A percentile compares a stretch with the other conserved stretches of the same genome.
Evolutionary conservation across 2,113 vertebrate species (phyloP).

Genomic region (Rhipidura dahli): DNA sequence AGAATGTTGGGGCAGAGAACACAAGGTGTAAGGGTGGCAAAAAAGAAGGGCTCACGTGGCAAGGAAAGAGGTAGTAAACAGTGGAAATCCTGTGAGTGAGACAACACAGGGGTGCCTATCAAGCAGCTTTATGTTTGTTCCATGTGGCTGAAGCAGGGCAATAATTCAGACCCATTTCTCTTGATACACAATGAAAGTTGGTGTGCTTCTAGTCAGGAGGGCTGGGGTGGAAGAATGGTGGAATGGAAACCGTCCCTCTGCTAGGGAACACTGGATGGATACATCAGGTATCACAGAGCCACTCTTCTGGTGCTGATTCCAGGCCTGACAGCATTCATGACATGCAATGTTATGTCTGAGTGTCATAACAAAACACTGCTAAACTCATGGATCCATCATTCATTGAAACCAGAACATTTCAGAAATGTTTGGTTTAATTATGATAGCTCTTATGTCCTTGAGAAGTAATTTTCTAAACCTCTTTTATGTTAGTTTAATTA

Average conservation of each 20-base stretch:
- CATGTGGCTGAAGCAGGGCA: neutral
- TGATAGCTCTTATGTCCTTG: neutral
- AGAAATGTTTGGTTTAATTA: neutral
- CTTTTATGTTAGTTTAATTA: neutral
- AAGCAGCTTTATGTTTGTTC: neutral
- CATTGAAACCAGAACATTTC: neutral
- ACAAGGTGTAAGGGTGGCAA: neutral
- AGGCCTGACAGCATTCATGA: neutral
- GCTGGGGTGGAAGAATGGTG: neutral
- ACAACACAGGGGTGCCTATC: neutral
- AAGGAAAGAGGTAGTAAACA: neutral
- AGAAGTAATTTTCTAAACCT: neutral
- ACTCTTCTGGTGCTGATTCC: neutral
- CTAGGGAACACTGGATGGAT: fast-evolving
- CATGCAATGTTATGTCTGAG: neutral
- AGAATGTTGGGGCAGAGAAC: neutral
- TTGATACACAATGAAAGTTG: neutral
- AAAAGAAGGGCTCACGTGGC: neutral
- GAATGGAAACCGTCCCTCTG: neutral
- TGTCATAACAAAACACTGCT: neutral
- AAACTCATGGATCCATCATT: no score
- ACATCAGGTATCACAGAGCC: no score
- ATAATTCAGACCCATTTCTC: neutral
- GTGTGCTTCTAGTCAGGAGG: neutral
- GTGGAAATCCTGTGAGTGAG: neutral